Percentiles rank a stretch among this genome's conserved stretches.
Conservation (phyloP, 2,113 vertebrate genomes). For the Saccopteryx leptura region DNA sequence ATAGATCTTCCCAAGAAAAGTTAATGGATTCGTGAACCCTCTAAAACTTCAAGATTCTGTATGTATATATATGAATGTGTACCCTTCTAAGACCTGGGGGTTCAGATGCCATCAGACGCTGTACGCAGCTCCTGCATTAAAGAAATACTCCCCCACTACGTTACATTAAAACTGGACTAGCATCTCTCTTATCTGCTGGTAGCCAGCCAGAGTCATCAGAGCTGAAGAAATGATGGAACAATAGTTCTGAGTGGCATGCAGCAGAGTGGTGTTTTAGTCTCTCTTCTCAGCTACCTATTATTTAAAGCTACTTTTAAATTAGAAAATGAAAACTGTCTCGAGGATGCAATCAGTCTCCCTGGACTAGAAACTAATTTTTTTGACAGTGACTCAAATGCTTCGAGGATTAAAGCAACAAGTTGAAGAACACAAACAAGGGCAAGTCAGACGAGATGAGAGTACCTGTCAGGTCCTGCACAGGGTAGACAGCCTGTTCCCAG, state of each 20-base stretch:
- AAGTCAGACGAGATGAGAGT: slow-evolving; percentile 61
- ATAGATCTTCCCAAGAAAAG: not conserved
- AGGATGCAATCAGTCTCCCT: not conserved
- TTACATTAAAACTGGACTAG: not conserved
- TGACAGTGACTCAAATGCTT: not conserved
- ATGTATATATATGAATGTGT: not conserved
- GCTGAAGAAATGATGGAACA: not conserved
- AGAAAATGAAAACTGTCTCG: slow-evolving; percentile 47
- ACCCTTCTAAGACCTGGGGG: not conserved
- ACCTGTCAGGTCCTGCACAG: slow-evolving; percentile 92
- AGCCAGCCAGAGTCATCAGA: slow-evolving; percentile 12
- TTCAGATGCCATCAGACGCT: not conserved
- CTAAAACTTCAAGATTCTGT: not conserved
- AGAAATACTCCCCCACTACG: not conserved
- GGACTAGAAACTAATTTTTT: not conserved
- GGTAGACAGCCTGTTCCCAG: slow-evolving; percentile 99
- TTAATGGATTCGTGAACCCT: not conserved
- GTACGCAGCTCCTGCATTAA: not conserved
- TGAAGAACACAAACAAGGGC: slow-evolving; percentile 50
- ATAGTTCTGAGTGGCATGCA: slow-evolving; percentile 5
- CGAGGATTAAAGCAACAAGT: slow-evolving; percentile 2
- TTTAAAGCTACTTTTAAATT: slow-evolving; percentile 51
- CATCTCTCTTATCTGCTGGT: not conserved
- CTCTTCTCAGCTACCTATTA: slow-evolving; percentile 26
- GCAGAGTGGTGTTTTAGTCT: not conserved